Evolutionary conservation across 2,797 vertebrate genomes (phyloP).

Genomic region (Nyctibius grandis): DNA sequence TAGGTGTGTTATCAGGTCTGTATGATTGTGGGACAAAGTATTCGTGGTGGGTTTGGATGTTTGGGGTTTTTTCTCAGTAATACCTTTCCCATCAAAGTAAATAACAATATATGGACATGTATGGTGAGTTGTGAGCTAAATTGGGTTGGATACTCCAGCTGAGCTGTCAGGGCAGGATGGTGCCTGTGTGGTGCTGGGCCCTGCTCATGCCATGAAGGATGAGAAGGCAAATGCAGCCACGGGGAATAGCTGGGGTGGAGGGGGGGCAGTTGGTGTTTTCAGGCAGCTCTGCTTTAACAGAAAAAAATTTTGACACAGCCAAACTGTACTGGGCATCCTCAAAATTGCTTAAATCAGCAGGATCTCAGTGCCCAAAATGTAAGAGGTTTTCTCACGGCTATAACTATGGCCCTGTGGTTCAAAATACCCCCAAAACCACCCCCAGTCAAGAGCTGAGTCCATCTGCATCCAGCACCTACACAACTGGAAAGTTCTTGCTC

Average conservation of each 20-base stretch:
- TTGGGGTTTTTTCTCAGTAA: neutral
- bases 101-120: no score
- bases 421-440: neutral
- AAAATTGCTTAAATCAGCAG: neutral
- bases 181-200: neutral
- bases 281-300: neutral
- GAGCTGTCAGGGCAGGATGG: neutral
- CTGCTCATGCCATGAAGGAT: neutral
- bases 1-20: neutral
- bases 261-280: fast-evolving
- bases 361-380: neutral
- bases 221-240: neutral
- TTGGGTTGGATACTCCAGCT: neutral
- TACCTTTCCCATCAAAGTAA: neutral
- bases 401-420: neutral
- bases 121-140: neutral
- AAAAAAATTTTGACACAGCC: neutral
- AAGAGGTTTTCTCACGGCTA: neutral
- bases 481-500: neutral
- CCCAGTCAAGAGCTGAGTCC: neutral
- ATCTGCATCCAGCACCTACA: neutral
- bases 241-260: neutral
- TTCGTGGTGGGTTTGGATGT: neutral
- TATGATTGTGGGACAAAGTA: neutral
- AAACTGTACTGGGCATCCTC: neutral